Conservation (phyloP, 2,113 vertebrate species). For the Phodopus roborovskii region DNA sequence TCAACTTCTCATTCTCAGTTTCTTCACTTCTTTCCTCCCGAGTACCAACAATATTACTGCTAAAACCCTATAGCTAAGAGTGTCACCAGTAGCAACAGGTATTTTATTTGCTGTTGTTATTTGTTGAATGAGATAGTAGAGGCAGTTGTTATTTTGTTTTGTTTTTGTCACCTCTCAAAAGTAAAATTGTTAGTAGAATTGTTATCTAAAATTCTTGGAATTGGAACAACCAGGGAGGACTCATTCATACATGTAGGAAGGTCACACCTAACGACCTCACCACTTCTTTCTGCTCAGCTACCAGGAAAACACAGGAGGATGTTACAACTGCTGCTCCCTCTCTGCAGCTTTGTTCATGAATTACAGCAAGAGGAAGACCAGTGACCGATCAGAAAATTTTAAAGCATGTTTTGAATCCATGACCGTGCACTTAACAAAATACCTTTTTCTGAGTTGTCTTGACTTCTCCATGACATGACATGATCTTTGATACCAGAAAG, state of each 20-base stretch:
- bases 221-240: not conserved
- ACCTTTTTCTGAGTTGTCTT: not conserved
- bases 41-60: slow-evolving; percentile 44
- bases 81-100: slow-evolving; percentile 61
- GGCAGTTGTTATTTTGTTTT: not conserved
- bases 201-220: not conserved
- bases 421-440: slow-evolving; percentile 11
- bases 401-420: not conserved
- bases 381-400: not conserved
- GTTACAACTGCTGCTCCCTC: not conserved
- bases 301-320: not conserved
- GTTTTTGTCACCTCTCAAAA: slow-evolving; percentile 30
- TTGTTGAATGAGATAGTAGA: not conserved
- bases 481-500: not conserved
- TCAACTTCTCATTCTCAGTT: slow-evolving; percentile 7
- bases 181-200: slow-evolving; percentile 46
- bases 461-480: not conserved
- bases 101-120: slow-evolving; percentile 18
- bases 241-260: slow-evolving; percentile 39
- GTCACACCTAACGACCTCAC: not conserved
- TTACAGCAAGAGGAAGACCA: not conserved
- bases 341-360: not conserved
- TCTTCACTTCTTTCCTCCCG: slow-evolving; percentile 57
- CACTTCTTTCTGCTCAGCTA: not conserved
- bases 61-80: slow-evolving; percentile 58